Evolutionary conservation across 2,113 vertebrate genomes (phyloP), one percentile per base, ranked within the genome.

Genomic region (Tringa solitaria): DNA sequence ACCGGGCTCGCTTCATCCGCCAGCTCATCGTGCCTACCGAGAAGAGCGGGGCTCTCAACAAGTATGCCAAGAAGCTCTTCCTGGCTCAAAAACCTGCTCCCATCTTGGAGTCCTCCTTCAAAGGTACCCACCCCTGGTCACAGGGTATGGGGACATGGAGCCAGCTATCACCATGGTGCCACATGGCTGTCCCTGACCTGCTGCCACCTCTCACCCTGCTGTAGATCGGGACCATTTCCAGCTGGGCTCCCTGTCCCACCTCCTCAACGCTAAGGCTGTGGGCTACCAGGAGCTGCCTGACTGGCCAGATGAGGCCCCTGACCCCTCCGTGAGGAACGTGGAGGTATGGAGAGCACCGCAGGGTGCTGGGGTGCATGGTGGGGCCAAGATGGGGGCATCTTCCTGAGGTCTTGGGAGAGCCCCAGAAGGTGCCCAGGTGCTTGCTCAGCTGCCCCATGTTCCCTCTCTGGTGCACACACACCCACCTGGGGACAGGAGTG

Each of bases 211-310:
- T 74, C 7, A 14, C 32, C 53, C 57, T 1, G 0, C 68, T 48
- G 8, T 88, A 99, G 99, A 99, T 97, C 98, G 99, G 77, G 99
- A 99, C 97, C 99, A 99, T 96, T 99, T 99, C 98, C 99, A 99
- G 91, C 97, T 99, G 96, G 99, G 99, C 35, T 99, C 99, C 2
- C 94, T 99, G 86, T 99, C 99, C 80, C 99, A 99, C 89, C 98
- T 99, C 91, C 98, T 99, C 87, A 99, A 99, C 1, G 98, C 99
- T 94, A 99, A 99, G 97, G 98, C 99, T 35, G 98, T 99, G 14
- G 99, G 99, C 87, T 99, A 99, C 98, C 99, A 99, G 98, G 99
- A 99, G 96, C 97, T 99, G 94, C 99, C 99, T 0, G 99, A 99
- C 93, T 99, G 99, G 99, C 99, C 99, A 0, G 99, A 99, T 0